Evolutionary conservation across 2,113 vertebrate species (phyloP).

Genomic region (Arizona elegans): DNA sequence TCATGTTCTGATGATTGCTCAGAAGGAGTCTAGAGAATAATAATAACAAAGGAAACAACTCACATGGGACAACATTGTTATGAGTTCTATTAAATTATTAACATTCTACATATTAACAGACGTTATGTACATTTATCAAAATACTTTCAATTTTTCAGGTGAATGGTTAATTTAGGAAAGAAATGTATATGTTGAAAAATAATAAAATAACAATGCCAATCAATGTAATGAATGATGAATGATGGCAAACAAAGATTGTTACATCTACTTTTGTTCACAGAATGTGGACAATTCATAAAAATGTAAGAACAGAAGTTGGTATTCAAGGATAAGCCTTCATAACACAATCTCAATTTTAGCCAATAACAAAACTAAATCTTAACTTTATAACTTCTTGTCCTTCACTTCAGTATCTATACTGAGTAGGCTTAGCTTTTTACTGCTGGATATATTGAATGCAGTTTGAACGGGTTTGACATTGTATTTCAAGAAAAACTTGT

Average conservation of each 20-base stretch:
- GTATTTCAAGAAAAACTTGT: neutral
- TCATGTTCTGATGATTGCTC: neutral
- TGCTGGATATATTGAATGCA: neutral
- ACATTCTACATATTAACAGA: neutral
- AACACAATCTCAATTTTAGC: neutral
- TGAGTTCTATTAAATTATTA: neutral
- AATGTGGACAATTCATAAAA: neutral
- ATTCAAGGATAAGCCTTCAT: neutral
- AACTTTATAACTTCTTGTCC: neutral
- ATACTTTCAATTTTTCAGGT: neutral
- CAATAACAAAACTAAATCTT: neutral
- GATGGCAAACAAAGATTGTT: neutral
- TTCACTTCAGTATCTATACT: neutral
- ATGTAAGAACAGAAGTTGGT: neutral
- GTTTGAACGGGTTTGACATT: neutral
- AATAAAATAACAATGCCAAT: neutral
- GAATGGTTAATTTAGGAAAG: neutral
- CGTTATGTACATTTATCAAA: neutral
- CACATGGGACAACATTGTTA: neutral
- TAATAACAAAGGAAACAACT: neutral
- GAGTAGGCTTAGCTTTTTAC: neutral
- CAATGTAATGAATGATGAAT: neutral
- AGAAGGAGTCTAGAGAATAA: neutral
- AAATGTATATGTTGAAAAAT: neutral
- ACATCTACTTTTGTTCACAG: neutral